Evolutionary conservation across 2,113 vertebrate species (phyloP).

Genomic region (Tragelaphus strepsiceros): DNA sequence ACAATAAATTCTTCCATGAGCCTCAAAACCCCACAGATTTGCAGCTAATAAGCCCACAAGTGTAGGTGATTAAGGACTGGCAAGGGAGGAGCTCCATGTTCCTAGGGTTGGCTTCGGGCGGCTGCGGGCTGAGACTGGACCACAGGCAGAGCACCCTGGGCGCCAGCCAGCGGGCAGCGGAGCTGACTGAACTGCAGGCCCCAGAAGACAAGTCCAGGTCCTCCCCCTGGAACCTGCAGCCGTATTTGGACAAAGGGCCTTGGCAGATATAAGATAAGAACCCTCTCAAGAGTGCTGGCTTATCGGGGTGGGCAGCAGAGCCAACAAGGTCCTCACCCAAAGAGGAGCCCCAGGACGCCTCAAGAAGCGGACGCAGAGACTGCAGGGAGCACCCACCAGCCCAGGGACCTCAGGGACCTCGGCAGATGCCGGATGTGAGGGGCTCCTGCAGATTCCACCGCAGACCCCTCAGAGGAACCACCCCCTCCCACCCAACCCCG

Average conservation of each 20-base stretch:
- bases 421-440: neutral
- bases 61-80: conserved; percentile 71
- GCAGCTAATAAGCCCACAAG: conserved; percentile 81
- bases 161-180: fast-evolving
- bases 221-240: neutral
- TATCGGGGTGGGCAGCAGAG: too few relatives aligned
- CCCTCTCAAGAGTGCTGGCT: neutral
- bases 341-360: neutral
- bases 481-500: fast-evolving
- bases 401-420: neutral
- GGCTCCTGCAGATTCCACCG: neutral
- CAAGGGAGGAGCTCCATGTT: conserved; percentile 27
- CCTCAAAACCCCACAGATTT: conserved; percentile 79
- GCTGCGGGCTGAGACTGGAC: fast-evolving
- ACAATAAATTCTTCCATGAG: conserved; percentile 80
- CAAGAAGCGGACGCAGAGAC: neutral
- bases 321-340: neutral
- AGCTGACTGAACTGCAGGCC: neutral
- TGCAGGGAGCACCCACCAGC: neutral
- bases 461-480: neutral
- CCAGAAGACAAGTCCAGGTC: neutral
- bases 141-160: neutral
- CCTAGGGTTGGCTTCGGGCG: neutral
- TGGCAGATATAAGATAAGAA: neutral
- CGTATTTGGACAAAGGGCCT: neutral